Evolutionary conservation across 2,888 invertebrate species (phyloP).

Genomic region (Hyposoter dolosus): DNA sequence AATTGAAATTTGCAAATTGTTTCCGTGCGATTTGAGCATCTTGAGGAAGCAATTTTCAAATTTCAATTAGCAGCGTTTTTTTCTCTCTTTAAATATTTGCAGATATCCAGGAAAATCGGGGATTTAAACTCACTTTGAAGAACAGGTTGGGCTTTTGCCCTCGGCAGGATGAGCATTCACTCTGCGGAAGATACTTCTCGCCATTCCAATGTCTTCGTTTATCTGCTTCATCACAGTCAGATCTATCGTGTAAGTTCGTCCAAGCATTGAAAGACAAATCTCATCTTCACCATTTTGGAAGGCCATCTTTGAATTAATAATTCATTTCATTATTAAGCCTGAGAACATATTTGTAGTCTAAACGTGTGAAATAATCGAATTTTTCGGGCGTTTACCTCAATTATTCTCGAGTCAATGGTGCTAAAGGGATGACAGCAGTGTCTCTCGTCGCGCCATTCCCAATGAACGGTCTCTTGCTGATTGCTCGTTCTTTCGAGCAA

Average conservation of each 20-base stretch:
- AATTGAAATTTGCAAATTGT: too few species aligned
- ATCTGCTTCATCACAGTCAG: constrained; percentile 99
- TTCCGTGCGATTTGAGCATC: too few species aligned
- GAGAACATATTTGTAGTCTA: not conserved
- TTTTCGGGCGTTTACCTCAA: constrained; percentile 88
- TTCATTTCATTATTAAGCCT: not conserved
- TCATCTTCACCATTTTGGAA: constrained; percentile 98
- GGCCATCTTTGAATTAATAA: constrained; percentile 87
- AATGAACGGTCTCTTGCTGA: constrained; percentile 92
- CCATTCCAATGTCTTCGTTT: constrained; percentile 98
- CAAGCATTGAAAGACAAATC: constrained; percentile 95
- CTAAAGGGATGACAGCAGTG: constrained; percentile 96
- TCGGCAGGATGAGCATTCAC: constrained; percentile 88
- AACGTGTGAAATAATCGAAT: not conserved
- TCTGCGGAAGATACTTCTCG: constrained; percentile 95
- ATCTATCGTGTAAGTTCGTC: constrained; percentile 98
- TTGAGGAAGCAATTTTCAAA: too few species aligned
- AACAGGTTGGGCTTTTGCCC: constrained; percentile 82
- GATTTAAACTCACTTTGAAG: constrained; percentile 77
- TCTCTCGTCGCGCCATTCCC: constrained; percentile 99
- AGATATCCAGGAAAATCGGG: not conserved
- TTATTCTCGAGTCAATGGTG: constrained; percentile 95
- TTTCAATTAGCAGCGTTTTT: too few species aligned
- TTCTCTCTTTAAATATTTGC: constrained; percentile 8
- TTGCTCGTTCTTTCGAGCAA: constrained; percentile 92